Evolutionary conservation across 1,140 invertebrate species (phyloP).

Genomic region (Heliconius hewitsoni): DNA sequence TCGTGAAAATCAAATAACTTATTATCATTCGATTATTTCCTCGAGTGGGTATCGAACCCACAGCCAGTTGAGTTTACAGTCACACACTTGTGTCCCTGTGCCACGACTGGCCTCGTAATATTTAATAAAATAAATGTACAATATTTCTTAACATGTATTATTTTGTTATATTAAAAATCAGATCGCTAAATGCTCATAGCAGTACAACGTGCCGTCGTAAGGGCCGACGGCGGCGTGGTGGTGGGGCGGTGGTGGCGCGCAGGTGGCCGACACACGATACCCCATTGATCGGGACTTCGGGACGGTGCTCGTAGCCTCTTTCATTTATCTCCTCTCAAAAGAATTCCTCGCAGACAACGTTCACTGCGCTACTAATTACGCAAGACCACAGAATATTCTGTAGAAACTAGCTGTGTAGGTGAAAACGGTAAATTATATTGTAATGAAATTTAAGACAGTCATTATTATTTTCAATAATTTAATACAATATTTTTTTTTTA

Average conservation of each 20-base stretch:
- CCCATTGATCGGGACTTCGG: constrained; percentile 70
- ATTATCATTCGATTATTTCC: too few species aligned
- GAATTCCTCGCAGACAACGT: constrained; percentile 77
- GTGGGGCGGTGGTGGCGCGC: constrained; percentile 37
- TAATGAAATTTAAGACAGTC: not conserved
- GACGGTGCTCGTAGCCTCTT: constrained; percentile 60
- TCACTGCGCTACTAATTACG: constrained; percentile 76
- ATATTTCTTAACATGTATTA: not conserved
- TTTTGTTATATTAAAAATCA: not conserved
- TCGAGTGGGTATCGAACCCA: too few species aligned
- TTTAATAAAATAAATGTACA: too few species aligned
- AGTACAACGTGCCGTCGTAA: constrained; percentile 48
- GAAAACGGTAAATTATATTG: not conserved
- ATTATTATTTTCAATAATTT: too few species aligned
- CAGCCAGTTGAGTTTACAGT: too few species aligned
- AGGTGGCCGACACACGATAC: constrained; percentile 79
- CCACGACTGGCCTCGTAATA: too few species aligned
- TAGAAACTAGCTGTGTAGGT: not conserved
- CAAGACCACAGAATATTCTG: constrained; percentile 54
- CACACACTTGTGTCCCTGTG: too few species aligned
- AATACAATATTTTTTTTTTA: too few species aligned
- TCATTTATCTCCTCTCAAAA: constrained; percentile 75
- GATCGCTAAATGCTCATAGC: constrained; percentile 34
- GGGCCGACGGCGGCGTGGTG: constrained; percentile 33
- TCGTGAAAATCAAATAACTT: too few species aligned